These are phyloP conservation scores for Oophaga sylvatica DNA, from an alignment of 2,797 vertebrate species.

Conservation along the genomic window DNA sequence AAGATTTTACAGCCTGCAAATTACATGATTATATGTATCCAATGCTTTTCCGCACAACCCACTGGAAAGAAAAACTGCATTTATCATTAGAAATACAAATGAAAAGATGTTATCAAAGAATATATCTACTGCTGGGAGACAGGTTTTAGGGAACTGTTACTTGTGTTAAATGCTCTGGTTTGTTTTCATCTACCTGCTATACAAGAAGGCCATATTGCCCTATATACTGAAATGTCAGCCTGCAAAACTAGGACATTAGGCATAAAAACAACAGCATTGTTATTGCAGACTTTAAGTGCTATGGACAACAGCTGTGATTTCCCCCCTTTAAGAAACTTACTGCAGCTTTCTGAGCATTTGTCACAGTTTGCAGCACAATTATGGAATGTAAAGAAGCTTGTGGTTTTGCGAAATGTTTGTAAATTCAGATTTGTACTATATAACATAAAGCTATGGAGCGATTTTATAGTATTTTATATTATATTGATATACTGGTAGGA, in stretches of 20 bases:
- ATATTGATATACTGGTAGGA: not conserved
- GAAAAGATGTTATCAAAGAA: not conserved
- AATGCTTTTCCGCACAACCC: not conserved
- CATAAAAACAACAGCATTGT: constrained; percentile 42
- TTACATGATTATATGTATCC: constrained; percentile 46
- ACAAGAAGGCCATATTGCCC: constrained; percentile 15
- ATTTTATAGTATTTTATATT: not conserved
- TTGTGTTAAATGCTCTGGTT: not conserved
- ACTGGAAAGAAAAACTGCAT: not conserved
- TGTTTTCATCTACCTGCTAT: not conserved
- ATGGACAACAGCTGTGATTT: constrained; percentile 46
- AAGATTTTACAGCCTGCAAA: constrained; percentile 38
- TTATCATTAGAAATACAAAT: constrained; percentile 18
- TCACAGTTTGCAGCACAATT: constrained; percentile 11
- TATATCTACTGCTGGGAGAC: not conserved
- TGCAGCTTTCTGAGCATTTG: constrained; percentile 22
- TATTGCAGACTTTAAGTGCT: not conserved
- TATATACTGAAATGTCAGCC: constrained; percentile 27
- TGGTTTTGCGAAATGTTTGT: not conserved
- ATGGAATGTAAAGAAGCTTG: not conserved
- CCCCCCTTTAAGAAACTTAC: constrained; percentile 15
- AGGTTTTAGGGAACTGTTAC: not conserved
- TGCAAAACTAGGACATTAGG: constrained; percentile 37
- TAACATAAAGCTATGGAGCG: not conserved
- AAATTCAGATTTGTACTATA: not conserved